phyloP scores from a whole-genome alignment of 2,888 invertebrate genomes.

The Eutolmus rufibarbis region DNA sequence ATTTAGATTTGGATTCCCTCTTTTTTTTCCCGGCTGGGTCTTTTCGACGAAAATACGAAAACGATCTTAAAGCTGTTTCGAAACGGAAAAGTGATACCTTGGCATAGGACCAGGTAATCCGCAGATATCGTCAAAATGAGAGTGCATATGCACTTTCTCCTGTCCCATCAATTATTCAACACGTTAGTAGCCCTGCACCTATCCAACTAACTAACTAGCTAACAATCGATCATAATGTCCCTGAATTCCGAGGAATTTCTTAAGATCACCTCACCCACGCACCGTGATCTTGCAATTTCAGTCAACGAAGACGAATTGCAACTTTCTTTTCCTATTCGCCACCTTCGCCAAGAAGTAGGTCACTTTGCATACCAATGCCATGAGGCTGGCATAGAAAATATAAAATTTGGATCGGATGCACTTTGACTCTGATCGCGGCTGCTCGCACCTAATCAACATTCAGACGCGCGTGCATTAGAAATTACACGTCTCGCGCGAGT shows the following conservation, averaged over 20 bases:
- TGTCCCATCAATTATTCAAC: slow-evolving; percentile 30
- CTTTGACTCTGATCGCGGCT: not conserved
- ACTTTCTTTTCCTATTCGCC: not conserved
- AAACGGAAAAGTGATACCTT: not conserved
- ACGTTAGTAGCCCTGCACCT: not conserved
- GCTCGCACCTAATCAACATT: not conserved
- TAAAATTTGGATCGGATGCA: not conserved
- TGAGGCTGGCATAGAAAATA: not conserved
- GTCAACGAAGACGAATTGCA: not conserved
- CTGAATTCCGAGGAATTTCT: not conserved
- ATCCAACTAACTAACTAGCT: not conserved
- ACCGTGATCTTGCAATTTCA: not conserved
- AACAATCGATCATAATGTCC: not conserved
- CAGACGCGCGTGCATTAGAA: not conserved
- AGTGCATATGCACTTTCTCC: slow-evolving; percentile 8
- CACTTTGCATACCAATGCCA: slow-evolving; percentile 13
- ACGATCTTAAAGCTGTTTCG: not conserved
- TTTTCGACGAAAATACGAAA: not conserved
- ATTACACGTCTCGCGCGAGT: not conserved
- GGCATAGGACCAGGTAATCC: not conserved
- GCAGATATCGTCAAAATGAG: not conserved
- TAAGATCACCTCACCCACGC: not conserved
- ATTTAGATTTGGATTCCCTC: not conserved
- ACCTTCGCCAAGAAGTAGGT: not conserved
- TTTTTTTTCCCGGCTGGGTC: not conserved